Conservation (phyloP, 2,113 vertebrate species). For the Psilopogon haemacephalus region DNA sequence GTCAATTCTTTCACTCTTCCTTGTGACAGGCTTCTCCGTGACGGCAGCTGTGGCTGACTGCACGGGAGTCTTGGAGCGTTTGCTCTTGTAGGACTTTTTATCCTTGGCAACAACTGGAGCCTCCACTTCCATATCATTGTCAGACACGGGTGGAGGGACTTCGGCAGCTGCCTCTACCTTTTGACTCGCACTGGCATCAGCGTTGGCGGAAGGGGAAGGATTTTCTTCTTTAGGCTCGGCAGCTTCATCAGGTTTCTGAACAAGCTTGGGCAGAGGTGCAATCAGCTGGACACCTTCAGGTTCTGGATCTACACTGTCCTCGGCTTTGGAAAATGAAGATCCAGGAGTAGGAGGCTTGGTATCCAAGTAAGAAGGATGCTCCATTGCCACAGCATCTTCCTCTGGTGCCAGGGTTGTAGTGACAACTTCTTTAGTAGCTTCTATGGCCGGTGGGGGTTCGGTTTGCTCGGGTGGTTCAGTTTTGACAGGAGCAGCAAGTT, state of each 20-base stretch:
- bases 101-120: conserved; percentile 79
- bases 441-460: neutral
- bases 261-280: conserved; percentile 64
- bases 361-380: conserved; percentile 74
- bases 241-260: conserved; percentile 72
- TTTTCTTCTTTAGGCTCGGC: conserved; percentile 66
- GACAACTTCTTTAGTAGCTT: conserved; percentile 62
- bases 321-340: conserved; percentile 70
- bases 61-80: conserved; percentile 83
- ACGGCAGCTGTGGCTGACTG: conserved; percentile 63
- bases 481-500: conserved; percentile 54
- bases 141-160: conserved; percentile 72
- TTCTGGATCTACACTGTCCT: conserved; percentile 71
- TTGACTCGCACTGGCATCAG: conserved; percentile 42
- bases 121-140: conserved; percentile 78
- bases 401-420: conserved; percentile 45
- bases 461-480: conserved; percentile 28
- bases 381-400: conserved; percentile 61
- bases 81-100: conserved; percentile 88
- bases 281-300: conserved; percentile 56
- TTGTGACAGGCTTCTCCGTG: conserved; percentile 86
- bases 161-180: conserved; percentile 76
- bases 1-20: conserved; percentile 96
- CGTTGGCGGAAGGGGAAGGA: neutral
- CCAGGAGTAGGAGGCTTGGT: conserved; percentile 85